Evolutionary conservation across 2,888 invertebrate species (phyloP).

Genomic region (Oscheius sp.): DNA sequence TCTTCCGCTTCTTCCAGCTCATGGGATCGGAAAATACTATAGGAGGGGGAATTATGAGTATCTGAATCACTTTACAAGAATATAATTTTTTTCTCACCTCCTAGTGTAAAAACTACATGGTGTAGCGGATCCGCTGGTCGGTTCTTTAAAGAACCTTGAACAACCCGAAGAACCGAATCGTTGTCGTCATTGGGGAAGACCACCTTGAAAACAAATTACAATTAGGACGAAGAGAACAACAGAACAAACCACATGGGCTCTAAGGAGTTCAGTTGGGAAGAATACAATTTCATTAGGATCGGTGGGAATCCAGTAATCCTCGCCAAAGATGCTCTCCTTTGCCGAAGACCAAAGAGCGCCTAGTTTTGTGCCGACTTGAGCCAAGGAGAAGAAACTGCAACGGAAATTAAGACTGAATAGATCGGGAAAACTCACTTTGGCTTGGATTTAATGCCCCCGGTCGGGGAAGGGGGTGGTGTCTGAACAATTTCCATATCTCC

Average conservation of each 20-base stretch:
- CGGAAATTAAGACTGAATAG: slow-evolving; percentile 54
- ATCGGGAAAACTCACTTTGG: slow-evolving; percentile 48
- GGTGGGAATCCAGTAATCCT: slow-evolving; percentile 69
- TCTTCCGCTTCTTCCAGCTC: slow-evolving; percentile 66
- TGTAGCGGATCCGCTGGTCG: slow-evolving; percentile 56
- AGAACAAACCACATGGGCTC: slow-evolving; percentile 50
- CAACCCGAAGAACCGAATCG: slow-evolving; percentile 53
- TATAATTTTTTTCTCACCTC: neutral
- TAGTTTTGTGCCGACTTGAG: slow-evolving; percentile 63
- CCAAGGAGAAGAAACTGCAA: slow-evolving; percentile 63
- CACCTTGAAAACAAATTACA: slow-evolving; percentile 25
- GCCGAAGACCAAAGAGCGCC: slow-evolving; percentile 67
- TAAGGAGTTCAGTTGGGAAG: slow-evolving; percentile 64
- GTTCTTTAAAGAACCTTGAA: slow-evolving; percentile 65
- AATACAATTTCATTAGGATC: slow-evolving; percentile 67
- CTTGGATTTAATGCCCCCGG: slow-evolving; percentile 30
- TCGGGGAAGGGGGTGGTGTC: slow-evolving; percentile 55
- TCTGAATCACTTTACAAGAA: neutral
- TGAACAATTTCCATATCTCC: slow-evolving; percentile 42
- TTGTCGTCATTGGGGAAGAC: slow-evolving; percentile 41
- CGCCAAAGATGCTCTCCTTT: slow-evolving; percentile 63
- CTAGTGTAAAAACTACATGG: slow-evolving; percentile 60
- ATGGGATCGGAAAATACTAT: slow-evolving; percentile 63
- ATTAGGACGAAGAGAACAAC: neutral
- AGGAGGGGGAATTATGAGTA: slow-evolving; percentile 37